A percentile compares a stretch with the other conserved stretches of the same genome.
phyloP scores from a whole-genome alignment of 2,888 invertebrate species.

The Pristionchus mayeri region DNA sequence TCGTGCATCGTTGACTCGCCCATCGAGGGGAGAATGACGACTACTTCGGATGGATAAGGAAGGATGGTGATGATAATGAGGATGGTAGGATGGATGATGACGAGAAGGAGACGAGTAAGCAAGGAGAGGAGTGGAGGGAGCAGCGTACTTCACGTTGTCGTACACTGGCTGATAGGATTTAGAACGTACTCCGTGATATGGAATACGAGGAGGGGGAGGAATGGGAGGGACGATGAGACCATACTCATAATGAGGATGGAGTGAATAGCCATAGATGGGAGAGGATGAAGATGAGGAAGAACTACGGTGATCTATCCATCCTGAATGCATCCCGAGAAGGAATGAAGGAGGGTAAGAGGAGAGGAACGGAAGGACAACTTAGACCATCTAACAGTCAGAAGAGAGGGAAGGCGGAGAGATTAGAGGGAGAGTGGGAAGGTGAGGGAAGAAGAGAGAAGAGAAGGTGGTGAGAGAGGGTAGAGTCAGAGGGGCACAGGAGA shows the following conservation, averaged over 20 bases:
- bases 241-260: conserved; percentile 29
- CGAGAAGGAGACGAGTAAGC: not conserved
- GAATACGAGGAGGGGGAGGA: conserved; percentile 35
- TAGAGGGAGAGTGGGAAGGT: conserved; percentile 11
- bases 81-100: not conserved
- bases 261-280: conserved; percentile 28
- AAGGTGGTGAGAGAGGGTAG: conserved; percentile 1
- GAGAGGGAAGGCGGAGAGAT: conserved; percentile 26
- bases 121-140: not conserved
- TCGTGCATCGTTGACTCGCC: conserved; percentile 23
- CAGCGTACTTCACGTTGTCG: conserved; percentile 7
- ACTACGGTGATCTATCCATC: conserved; percentile 13
- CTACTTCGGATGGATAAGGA: conserved; percentile 56
- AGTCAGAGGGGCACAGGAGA: conserved; percentile 7
- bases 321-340: not conserved
- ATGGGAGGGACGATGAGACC: conserved; percentile 15
- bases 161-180: conserved; percentile 26
- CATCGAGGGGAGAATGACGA: conserved; percentile 19
- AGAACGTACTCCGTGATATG: conserved; percentile 12
- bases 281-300: conserved; percentile 3
- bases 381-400: conserved; percentile 17
- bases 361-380: conserved; percentile 34
- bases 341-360: not conserved
- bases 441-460: not conserved
- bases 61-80: conserved; percentile 52